phyloP scores from a whole-genome alignment of 1,140 invertebrate species.

The Drosophila chauvacae region DNA sequence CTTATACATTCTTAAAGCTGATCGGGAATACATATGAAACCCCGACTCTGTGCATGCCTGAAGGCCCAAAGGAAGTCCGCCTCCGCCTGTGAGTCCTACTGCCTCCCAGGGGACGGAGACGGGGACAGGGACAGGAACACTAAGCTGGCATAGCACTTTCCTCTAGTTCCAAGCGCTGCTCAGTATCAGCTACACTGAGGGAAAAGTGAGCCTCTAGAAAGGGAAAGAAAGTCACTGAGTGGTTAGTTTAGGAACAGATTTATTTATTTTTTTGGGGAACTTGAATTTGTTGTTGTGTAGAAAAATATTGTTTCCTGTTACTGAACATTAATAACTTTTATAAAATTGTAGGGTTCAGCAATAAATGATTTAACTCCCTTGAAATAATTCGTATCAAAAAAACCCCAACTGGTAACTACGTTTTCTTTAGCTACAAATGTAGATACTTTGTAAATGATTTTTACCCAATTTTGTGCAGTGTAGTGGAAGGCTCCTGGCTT shows the following conservation, averaged over 20 bases:
- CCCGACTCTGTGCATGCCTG: background rate
- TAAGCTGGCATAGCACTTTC: conserved; percentile 40
- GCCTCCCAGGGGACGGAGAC: background rate
- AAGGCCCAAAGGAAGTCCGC: conserved; percentile 7
- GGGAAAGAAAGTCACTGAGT: too few relatives aligned
- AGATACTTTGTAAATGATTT: too few relatives aligned
- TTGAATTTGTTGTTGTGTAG: too few relatives aligned
- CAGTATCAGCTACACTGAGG: conserved; percentile 4
- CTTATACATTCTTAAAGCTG: conserved; percentile 44
- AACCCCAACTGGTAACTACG: too few relatives aligned
- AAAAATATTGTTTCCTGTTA: too few relatives aligned
- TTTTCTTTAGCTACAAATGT: too few relatives aligned
- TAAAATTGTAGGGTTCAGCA: too few relatives aligned
- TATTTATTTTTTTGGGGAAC: too few relatives aligned
- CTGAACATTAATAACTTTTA: too few relatives aligned
- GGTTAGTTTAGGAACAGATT: too few relatives aligned
- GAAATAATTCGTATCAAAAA: too few relatives aligned
- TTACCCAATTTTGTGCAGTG: background rate
- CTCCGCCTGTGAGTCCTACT: background rate
- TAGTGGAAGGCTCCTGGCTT: background rate
- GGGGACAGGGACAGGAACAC: conserved; percentile 8
- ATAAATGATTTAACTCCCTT: background rate
- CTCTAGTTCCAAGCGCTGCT: background rate
- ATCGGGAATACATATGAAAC: conserved; percentile 42
- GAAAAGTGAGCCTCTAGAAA: background rate